A percentile compares a stretch with the other conserved stretches of the same genome.
These are phyloP conservation scores for Volucella inanis DNA, from an alignment of 2,888 invertebrate species.

Conservation along the genomic window DNA sequence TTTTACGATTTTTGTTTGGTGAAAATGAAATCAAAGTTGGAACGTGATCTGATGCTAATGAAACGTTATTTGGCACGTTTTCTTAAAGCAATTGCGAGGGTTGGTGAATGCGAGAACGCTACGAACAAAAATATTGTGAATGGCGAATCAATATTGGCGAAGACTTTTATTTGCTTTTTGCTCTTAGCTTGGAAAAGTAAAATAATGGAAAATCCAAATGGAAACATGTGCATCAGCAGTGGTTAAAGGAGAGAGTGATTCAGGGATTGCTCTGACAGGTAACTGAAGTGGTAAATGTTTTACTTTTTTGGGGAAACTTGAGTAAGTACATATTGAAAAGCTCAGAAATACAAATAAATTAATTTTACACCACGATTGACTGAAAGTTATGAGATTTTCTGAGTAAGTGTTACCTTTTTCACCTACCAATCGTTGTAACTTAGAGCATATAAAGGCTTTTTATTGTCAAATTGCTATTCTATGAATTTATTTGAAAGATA, in stretches of 20 bases:
- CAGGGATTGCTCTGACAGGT: neutral
- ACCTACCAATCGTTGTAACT: too few species aligned
- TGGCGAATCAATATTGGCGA: constrained; percentile 21
- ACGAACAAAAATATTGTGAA: constrained; percentile 2
- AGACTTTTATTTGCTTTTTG: constrained; percentile 17
- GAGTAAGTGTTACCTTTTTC: too few species aligned
- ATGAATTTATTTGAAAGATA: too few species aligned
- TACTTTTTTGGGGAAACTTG: neutral
- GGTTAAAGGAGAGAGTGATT: neutral
- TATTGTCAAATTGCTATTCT: too few species aligned
- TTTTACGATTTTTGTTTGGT: constrained; percentile 16
- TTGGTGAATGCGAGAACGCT: neutral
- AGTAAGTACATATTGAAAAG: too few species aligned
- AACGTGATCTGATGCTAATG: constrained; percentile 63
- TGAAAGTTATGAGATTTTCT: too few species aligned
- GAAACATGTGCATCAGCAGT: constrained; percentile 15
- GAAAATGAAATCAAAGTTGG: constrained; percentile 53
- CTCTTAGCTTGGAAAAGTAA: constrained; percentile 27
- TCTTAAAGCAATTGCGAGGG: neutral
- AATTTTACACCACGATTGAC: too few species aligned
- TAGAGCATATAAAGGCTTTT: too few species aligned
- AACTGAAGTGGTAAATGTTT: neutral
- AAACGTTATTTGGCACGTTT: constrained; percentile 45
- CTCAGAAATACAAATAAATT: too few species aligned
- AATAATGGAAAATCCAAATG: constrained; percentile 26